phyloP scores from a whole-genome alignment of 1,140 invertebrate genomes.

The Muscidifurax raptorellus region DNA sequence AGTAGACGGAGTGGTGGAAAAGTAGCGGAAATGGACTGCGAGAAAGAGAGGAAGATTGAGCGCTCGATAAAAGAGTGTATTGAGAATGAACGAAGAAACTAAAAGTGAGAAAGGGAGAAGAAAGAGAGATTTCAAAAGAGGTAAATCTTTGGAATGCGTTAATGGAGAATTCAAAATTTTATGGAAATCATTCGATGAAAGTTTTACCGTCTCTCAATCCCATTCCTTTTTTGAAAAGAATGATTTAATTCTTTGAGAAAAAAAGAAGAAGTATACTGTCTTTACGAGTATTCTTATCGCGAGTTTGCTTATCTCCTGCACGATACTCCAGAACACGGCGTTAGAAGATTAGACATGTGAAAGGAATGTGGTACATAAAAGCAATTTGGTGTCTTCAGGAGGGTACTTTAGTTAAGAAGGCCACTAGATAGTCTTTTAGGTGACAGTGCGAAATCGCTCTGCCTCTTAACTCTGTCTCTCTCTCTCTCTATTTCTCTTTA shows the following conservation, averaged over 20 bases:
- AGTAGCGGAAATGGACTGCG: not conserved
- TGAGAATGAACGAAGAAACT: not conserved
- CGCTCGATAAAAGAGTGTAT: not conserved
- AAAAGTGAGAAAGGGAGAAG: not conserved
- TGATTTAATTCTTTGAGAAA: not conserved
- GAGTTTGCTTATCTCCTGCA: not conserved
- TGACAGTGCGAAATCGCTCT: slow-evolving; percentile 19
- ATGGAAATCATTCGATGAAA: slow-evolving; percentile 12
- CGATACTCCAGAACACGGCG: not conserved
- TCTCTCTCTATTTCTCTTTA: too few species aligned
- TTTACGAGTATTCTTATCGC: not conserved
- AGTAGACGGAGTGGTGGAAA: not conserved
- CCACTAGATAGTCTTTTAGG: not conserved
- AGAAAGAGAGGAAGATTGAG: not conserved
- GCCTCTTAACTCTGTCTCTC: not conserved
- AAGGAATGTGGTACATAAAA: not conserved
- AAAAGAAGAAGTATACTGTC: too few species aligned
- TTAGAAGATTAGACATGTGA: not conserved
- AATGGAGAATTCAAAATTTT: slow-evolving; percentile 13
- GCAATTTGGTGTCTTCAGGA: slow-evolving; percentile 23
- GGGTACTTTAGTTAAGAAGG: slow-evolving; percentile 28
- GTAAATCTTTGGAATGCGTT: slow-evolving; percentile 11
- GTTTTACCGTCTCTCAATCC: not conserved
- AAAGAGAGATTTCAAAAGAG: not conserved
- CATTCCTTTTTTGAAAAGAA: too few species aligned